These are phyloP conservation scores for Hystrix cristata DNA, from an alignment of 2,113 vertebrate species.

Conservation along the genomic window DNA sequence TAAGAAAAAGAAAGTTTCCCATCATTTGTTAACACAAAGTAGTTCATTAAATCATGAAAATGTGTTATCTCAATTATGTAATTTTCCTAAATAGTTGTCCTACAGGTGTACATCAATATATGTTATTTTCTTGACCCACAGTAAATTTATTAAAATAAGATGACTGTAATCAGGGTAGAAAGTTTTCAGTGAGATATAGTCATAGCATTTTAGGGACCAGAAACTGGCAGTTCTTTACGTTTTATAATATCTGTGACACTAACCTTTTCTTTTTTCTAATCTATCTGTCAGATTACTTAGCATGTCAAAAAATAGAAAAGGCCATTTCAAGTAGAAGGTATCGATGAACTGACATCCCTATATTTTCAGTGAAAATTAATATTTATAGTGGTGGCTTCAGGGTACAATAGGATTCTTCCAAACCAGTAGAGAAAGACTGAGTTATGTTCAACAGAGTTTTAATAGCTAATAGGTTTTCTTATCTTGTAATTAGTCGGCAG, in stretches of 20 bases:
- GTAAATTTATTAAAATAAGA: slow-evolving; percentile 30
- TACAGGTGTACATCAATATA: not conserved
- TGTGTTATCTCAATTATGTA: not conserved
- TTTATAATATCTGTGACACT: slow-evolving; percentile 39
- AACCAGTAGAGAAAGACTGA: slow-evolving; percentile 45
- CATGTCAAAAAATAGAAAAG: slow-evolving; percentile 61
- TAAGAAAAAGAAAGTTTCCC: not conserved
- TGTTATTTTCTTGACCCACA: not conserved
- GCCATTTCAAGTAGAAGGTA: slow-evolving; percentile 24
- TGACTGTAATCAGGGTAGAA: not conserved
- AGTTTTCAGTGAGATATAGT: slow-evolving; percentile 8
- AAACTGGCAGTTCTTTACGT: not conserved
- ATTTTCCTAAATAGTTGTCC: not conserved
- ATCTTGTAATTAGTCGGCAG: slow-evolving; percentile 57
- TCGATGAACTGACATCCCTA: slow-evolving; percentile 13
- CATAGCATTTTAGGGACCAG: not conserved
- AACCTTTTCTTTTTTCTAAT: slow-evolving; percentile 53
- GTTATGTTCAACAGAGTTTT: slow-evolving; percentile 56
- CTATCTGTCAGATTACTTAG: slow-evolving; percentile 59
- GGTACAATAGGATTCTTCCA: slow-evolving; percentile 32
- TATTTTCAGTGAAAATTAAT: slow-evolving; percentile 65
- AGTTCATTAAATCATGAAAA: not conserved
- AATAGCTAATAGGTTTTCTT: slow-evolving; percentile 72
- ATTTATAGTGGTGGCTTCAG: slow-evolving; percentile 45
- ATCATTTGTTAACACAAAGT: not conserved